Evolutionary conservation across 2,113 vertebrate species (phyloP), one percentile per base, ranked within the genome.

Genomic region (Pao palembangensis): DNA sequence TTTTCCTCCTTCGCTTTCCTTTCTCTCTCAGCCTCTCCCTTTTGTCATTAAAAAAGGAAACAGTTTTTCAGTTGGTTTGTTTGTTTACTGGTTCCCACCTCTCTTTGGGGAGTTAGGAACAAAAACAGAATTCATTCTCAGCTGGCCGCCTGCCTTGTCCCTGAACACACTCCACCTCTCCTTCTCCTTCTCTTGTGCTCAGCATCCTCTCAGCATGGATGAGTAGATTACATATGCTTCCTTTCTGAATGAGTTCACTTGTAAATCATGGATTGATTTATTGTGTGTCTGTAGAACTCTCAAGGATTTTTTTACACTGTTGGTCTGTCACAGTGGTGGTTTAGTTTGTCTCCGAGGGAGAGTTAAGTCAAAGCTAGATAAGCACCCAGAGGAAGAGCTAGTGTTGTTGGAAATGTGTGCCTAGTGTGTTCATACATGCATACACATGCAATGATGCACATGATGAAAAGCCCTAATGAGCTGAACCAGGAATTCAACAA

Each of bases 11-110:
- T 71, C 61, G n/a, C 51, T 49, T 50, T 61, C 60, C 64, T 85
- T 71, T 67, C 80, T 76, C 50, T 51, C 61, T 72, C 76, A 71
- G 51, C 57, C 80, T 66, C 75, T 83, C 56, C 73, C 58, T 83
- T 31, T 85, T 85, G 78, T 88, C 86, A 85, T 85, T 85, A 86
- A 77, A 84, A 75, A 67, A 82, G 71, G 76, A 85, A 85, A 78
- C 77, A 69, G 73, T 71, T 81, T 83, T 80, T 86, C 80, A 75
- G 70, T 79, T 48, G 16, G 81, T 82, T n/a, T n/a, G n/a, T n/a
- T n/a, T n/a, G 88, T 90, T 91, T 92, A 86, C 83, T 87, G 86
- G 86, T 88, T 88, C 85, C 86, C 82, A 88, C 83, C 85, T 84
- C 78, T 86, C 88, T 83, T n/a, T 58, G 34, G 86, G 82, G 85